A percentile compares a stretch with the other conserved stretches of the same genome.
Evolutionary conservation across 2,797 vertebrate genomes (phyloP).

Genomic region (Onychomys torridus): DNA sequence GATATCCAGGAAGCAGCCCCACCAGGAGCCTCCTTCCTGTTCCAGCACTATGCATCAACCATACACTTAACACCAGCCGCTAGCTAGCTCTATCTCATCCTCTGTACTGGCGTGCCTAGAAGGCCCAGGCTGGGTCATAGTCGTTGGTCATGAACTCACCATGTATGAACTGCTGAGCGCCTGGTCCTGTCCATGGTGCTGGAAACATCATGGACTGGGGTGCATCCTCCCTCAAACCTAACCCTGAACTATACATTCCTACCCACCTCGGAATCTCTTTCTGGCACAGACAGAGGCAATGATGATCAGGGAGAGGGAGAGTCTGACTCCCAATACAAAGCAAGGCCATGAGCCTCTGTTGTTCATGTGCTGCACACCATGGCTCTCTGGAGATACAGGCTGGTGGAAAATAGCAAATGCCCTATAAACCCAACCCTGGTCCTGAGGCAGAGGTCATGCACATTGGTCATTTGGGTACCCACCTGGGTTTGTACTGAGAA

Average conservation of each 20-base stretch:
- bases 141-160: not conserved
- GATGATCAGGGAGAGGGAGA: not conserved
- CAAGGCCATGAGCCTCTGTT: fast-evolving
- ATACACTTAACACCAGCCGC: not conserved
- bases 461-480: fast-evolving
- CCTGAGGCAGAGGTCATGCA: not conserved
- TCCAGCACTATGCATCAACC: not conserved
- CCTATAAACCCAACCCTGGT: fast-evolving
- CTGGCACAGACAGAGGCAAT: not conserved
- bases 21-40: not conserved
- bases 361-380: fast-evolving
- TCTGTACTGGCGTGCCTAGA: not conserved
- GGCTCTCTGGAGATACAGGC: not conserved
- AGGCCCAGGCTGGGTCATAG: not conserved
- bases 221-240: not conserved
- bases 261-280: not conserved
- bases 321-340: fast-evolving
- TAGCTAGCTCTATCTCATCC: not conserved
- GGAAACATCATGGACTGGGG: not conserved
- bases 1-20: not conserved
- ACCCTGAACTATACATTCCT: not conserved
- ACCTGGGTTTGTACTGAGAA: not conserved
- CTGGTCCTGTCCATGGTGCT: not conserved
- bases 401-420: fast-evolving
- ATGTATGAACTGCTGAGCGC: not conserved